Evolutionary conservation across 2,888 invertebrate genomes (phyloP), one percentile per base, ranked within the genome.

Genomic region (Galerucella nymphaeae): DNA sequence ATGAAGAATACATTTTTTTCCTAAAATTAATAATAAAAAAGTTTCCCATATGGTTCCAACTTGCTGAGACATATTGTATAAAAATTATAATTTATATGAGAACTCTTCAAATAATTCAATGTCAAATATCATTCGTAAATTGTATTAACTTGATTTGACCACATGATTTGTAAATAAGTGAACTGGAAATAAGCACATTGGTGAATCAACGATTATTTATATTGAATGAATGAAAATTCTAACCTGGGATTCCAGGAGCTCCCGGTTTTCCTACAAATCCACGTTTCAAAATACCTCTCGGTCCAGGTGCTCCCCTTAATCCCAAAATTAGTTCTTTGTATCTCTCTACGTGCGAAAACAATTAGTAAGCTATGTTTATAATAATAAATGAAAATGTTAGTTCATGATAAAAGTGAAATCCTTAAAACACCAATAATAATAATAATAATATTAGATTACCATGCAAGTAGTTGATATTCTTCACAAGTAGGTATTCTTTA

Each of bases 241-340:
- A 83, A 89, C 90, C 90, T 87, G 89, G 89, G 83, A 89, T 89
- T 81, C 91, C 91, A 80, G 87, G 87, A 79, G 85, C 86, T 83
- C 90, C 90, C 82, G 86, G 85, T 81, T 85, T 86, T 82, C 90
- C 90, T 76, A 88, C 86, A 80, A 85, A 85, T 76, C 90, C 90
- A 78, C 86, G 86, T 80, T 86, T 86, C 72, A 88, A 87, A 80
- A 85, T 81, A 75, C 90, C 91, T 77, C 89, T 88, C 75, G 90
- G 89, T 1, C 95, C 95, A 53, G 93, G 91, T 75, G 92, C 92
- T 16, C 95, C 95, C 80, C 90, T 88, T 57, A 91, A 88, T 79
- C 90, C 89, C 79, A 88, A 85, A 57, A 87, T 88, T 85, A 91
- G 85, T 85, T 90, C 90, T 82, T 89, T 89, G 85, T 89, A 77